phyloP scores from a whole-genome alignment of 2,888 invertebrate genomes.

The Cybosia mesomella region DNA sequence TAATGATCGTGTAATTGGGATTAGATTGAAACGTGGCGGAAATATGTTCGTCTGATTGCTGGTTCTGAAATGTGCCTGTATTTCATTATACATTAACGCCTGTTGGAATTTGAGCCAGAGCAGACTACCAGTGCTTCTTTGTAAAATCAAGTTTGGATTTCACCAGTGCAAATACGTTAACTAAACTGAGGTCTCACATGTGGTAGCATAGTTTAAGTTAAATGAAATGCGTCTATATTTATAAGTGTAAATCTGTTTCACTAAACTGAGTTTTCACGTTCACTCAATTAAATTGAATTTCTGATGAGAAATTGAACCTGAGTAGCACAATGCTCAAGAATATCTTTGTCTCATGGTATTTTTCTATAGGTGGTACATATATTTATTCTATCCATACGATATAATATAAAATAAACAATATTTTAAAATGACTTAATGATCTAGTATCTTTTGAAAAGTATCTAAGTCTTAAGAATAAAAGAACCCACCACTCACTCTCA shows the following conservation, averaged over 20 bases:
- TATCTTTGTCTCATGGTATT: too few relatives aligned
- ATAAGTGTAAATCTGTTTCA: not conserved
- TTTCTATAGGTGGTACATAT: too few relatives aligned
- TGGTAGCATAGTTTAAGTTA: not conserved
- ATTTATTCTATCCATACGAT: too few relatives aligned
- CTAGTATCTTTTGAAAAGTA: too few relatives aligned
- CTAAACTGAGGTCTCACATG: too few relatives aligned
- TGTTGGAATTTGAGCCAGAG: not conserved
- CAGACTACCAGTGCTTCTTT: not conserved
- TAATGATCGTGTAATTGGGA: conserved; percentile 5
- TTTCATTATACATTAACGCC: not conserved
- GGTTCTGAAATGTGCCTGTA: not conserved
- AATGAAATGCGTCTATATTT: not conserved
- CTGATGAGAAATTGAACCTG: too few relatives aligned
- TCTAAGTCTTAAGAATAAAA: not conserved
- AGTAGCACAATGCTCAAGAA: too few relatives aligned
- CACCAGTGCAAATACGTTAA: too few relatives aligned
- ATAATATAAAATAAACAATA: too few relatives aligned
- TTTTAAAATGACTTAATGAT: too few relatives aligned
- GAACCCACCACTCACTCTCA: not conserved
- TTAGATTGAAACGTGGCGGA: not conserved
- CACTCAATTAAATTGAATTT: too few relatives aligned
- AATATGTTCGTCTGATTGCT: not conserved
- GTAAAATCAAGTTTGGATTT: too few relatives aligned
- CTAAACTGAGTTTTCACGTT: not conserved